Evolutionary conservation across 1,140 invertebrate species (phyloP).

Genomic region (Lethrus apterus): DNA sequence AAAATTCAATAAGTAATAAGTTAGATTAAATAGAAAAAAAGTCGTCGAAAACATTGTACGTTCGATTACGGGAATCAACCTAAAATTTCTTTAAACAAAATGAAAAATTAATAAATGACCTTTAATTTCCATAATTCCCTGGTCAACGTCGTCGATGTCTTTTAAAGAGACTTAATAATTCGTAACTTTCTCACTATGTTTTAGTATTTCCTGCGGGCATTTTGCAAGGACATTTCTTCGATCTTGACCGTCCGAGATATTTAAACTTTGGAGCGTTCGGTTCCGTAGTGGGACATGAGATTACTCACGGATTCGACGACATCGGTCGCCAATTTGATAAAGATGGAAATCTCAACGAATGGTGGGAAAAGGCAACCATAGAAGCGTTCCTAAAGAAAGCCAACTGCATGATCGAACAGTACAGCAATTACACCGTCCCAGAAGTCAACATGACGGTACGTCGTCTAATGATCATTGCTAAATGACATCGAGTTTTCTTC

Average conservation of each 20-base stretch:
- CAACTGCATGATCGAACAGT: conserved; percentile 83
- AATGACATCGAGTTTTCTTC: not conserved
- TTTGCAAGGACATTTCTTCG: conserved; percentile 81
- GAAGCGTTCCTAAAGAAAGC: conserved; percentile 67
- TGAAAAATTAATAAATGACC: too few species aligned
- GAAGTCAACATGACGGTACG: conserved; percentile 63
- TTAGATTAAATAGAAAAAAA: too few species aligned
- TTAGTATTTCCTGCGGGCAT: conserved; percentile 89
- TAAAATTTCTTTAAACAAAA: too few species aligned
- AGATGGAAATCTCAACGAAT: conserved; percentile 74
- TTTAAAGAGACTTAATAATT: too few species aligned
- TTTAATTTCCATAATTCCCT: too few species aligned
- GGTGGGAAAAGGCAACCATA: conserved; percentile 75
- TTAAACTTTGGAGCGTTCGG: conserved; percentile 90
- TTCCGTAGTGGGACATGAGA: conserved; percentile 88
- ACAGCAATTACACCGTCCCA: conserved; percentile 69
- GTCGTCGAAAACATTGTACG: too few species aligned
- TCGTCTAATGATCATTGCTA: too few species aligned
- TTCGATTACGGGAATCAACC: too few species aligned
- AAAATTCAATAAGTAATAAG: conserved; percentile 60
- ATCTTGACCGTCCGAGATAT: conserved; percentile 71
- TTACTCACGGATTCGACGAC: conserved; percentile 88
- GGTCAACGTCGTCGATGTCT: too few species aligned
- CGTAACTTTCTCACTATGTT: too few species aligned
- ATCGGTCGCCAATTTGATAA: conserved; percentile 82